A percentile compares a stretch with the other conserved stretches of the same genome.
Evolutionary conservation across 92 coral and sea anemone species (phyloP).

Genomic region (Galaxea fascicularis): DNA sequence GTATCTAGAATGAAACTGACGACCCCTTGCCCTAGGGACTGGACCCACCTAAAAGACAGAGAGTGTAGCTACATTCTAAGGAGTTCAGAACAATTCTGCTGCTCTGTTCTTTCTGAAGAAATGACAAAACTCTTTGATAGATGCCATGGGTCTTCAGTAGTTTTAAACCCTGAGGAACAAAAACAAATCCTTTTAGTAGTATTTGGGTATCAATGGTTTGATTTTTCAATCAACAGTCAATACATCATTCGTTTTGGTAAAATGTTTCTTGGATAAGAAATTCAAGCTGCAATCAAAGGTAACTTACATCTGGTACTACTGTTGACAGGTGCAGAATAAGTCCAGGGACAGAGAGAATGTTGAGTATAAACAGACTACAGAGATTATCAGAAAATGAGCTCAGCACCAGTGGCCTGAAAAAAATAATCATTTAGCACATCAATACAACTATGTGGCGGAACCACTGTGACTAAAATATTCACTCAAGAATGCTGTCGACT

Average conservation of each 20-base stretch:
- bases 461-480: neutral
- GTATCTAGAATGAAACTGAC: neutral
- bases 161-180: conserved; percentile 71
- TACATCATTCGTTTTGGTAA: neutral
- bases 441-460: neutral
- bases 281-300: neutral
- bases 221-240: neutral
- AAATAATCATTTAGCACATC: neutral
- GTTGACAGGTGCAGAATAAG: conserved; percentile 79
- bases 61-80: conserved; percentile 84
- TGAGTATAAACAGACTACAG: conserved; percentile 85
- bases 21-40: neutral
- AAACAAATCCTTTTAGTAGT: neutral
- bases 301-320: conserved; percentile 86
- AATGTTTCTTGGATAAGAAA: too few species aligned
- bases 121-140: conserved; percentile 72
- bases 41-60: conserved; percentile 85
- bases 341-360: conserved; percentile 93
- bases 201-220: neutral
- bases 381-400: conserved; percentile 85
- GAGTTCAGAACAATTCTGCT: conserved; percentile 85
- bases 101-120: conserved; percentile 78
- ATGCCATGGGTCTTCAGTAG: conserved; percentile 67
- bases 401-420: conserved; percentile 76
- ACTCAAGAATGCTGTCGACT: neutral